A percentile compares a stretch with the other conserved stretches of the same genome.
phyloP scores from a whole-genome alignment of 2,888 invertebrate species.

The Lasioglossum vierecki region DNA sequence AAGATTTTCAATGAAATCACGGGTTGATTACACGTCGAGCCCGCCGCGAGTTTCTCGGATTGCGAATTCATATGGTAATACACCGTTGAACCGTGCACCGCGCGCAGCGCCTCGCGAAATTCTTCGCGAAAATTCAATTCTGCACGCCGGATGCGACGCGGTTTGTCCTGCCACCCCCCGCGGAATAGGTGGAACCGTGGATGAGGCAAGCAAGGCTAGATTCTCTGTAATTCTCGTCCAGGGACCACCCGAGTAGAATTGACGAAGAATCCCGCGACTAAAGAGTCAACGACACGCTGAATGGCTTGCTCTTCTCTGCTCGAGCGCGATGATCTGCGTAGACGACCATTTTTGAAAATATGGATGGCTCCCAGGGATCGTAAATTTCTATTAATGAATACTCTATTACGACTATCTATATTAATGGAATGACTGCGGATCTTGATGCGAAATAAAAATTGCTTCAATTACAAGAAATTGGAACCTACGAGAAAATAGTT shows the following conservation, averaged over 20 bases:
- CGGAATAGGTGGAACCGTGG: not conserved
- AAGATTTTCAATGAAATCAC: conserved; percentile 70
- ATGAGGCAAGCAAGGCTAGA: conserved; percentile 38
- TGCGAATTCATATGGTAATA: conserved; percentile 71
- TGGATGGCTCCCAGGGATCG: not conserved
- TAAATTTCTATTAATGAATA: not conserved
- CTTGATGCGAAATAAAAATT: not conserved
- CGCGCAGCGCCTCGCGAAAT: conserved; percentile 41
- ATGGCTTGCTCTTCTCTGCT: not conserved
- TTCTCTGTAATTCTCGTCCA: conserved; percentile 43
- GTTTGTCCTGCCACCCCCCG: conserved; percentile 19
- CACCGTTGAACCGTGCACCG: conserved; percentile 35
- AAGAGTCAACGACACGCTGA: not conserved
- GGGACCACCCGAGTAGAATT: conserved; percentile 7
- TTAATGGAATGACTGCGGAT: no score
- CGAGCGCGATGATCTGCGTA: not conserved
- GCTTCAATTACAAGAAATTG: not conserved
- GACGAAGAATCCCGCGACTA: not conserved
- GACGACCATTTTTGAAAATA: not conserved
- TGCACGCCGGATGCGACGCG: not conserved
- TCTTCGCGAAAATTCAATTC: conserved; percentile 51
- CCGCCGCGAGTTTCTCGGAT: conserved; percentile 57
- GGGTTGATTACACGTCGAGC: conserved; percentile 63
- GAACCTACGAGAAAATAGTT: not conserved
- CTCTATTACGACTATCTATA: no score